Conservation (phyloP, 2,888 invertebrate genomes). For the Platypus cylindrus region DNA sequence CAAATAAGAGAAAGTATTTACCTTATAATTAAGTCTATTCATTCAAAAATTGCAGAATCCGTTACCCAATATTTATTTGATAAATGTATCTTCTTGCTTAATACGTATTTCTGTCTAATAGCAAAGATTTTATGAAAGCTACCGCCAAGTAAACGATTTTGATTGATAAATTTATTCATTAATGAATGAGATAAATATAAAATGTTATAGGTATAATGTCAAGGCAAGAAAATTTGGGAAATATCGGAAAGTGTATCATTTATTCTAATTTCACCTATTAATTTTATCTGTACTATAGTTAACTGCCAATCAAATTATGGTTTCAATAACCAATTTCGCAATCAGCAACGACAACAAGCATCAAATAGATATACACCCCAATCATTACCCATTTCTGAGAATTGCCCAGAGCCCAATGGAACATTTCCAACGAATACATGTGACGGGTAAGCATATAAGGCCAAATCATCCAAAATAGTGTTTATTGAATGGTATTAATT, state of each 20-base stretch:
- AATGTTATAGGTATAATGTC: neutral
- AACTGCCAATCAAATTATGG: constrained; percentile 14
- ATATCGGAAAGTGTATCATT: neutral
- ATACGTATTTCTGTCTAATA: no score
- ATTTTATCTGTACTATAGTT: constrained; percentile 14
- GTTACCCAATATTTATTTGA: no score
- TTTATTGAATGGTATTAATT: no score
- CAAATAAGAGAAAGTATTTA: no score
- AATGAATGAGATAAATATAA: no score
- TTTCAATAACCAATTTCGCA: constrained; percentile 11
- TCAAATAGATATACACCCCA: constrained; percentile 16
- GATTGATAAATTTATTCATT: constrained; percentile 1
- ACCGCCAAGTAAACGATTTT: no score
- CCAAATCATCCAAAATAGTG: no score
- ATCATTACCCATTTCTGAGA: constrained; percentile 14
- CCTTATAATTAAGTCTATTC: no score
- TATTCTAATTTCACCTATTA: neutral
- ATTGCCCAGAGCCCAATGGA: constrained; percentile 14
- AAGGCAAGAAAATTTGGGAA: constrained; percentile 3
- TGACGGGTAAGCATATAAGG: constrained; percentile 24
- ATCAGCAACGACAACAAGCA: constrained; percentile 11
- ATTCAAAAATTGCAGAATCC: no score
- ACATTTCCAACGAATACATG: constrained; percentile 23
- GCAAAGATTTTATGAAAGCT: no score
- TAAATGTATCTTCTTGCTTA: no score